Percentiles rank a stretch among this genome's conserved stretches.
phyloP scores from a whole-genome alignment of 2,888 invertebrate genomes.

The Tanypteryx hageni region DNA sequence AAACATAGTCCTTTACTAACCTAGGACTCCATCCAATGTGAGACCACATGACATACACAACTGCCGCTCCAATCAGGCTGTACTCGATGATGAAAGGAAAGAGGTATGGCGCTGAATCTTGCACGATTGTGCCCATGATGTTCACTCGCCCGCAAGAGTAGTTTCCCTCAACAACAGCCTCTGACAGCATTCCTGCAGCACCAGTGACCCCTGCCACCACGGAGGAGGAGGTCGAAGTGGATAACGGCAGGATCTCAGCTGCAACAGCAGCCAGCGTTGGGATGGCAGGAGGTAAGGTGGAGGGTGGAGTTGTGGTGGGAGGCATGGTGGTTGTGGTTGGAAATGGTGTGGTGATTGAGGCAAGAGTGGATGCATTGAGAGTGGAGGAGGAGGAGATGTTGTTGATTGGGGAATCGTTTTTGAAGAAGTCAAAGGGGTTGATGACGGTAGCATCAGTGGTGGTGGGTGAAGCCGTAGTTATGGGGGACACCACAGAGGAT shows the following conservation, averaged over 20 bases:
- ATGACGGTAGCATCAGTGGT: constrained; percentile 74
- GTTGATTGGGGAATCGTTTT: constrained; percentile 68
- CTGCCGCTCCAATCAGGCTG: constrained; percentile 95
- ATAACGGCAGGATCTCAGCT: constrained; percentile 58
- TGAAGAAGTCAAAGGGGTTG: constrained; percentile 77
- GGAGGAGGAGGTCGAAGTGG: constrained; percentile 77
- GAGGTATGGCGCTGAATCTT: constrained; percentile 94
- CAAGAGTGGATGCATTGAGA: constrained; percentile 76
- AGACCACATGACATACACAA: constrained; percentile 97
- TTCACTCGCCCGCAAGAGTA: constrained; percentile 86
- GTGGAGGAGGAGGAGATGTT: constrained; percentile 71
- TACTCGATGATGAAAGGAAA: constrained; percentile 98
- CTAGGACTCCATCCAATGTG: constrained; percentile 93
- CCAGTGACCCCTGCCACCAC: constrained; percentile 73
- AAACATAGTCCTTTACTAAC: constrained; percentile 73
- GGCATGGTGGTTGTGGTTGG: constrained; percentile 76
- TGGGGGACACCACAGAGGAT: constrained; percentile 69
- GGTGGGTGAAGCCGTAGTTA: constrained; percentile 75
- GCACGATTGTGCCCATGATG: constrained; percentile 95
- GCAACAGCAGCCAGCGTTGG: constrained; percentile 55
- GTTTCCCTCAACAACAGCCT: constrained; percentile 68
- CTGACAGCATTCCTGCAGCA: constrained; percentile 21
- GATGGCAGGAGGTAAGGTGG: constrained; percentile 32
- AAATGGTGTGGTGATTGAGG: constrained; percentile 76
- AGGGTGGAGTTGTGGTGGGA: constrained; percentile 74